Base-by-base conservation (phyloP, 2,797 vertebrate species). In the Falco rusticolus region DNA sequence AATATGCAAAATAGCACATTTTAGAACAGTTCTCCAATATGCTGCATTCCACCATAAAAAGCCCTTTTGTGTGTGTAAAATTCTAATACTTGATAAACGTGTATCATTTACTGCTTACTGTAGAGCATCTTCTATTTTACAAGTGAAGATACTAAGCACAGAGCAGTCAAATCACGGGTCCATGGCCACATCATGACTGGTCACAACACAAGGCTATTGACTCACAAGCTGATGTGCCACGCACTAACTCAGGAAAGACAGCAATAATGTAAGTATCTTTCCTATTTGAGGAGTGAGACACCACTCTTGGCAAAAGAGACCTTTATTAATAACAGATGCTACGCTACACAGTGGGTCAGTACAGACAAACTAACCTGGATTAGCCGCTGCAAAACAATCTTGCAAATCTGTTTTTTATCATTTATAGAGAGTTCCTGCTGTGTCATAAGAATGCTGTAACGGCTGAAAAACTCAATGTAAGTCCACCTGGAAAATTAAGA, bases 391-490 rank as follows among this genome's bases (percentile, higher is more conserved):
- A 99, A 86, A 79, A 99, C 99, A 4, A 93, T 98, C 96, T 98
- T 99, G 98, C 99, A 99, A 53, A 99, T 99, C 87, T 99, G 98
- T 80, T 99, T 99, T 97, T 99, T 99, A 89, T 99, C 99, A 6
- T 59, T 95, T 45, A 98, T 69, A 13, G 97, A 97, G 6, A 98
- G 97, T 50, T 99, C 99, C 64, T 98, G 97, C 68, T 99, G 98
- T 28, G 97, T 98, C 99, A 99, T 99, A 39, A 99, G 98, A 92
- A 99, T 98, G 90, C 99, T 98, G 78, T 99, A 99, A 48, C 99
- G 98, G 90, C 99, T 99, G 97, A 99, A 99, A 97, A 99, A 99
- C 98, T 99, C 99, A 22, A 98, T 98, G 90, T 99, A 99, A 2
- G 99, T 99, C 99, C 99, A 99, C 93, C 99, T 99, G 94, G 7